Evolutionary conservation across 2,888 invertebrate genomes (phyloP).

Genomic region (Sesia apiformis): DNA sequence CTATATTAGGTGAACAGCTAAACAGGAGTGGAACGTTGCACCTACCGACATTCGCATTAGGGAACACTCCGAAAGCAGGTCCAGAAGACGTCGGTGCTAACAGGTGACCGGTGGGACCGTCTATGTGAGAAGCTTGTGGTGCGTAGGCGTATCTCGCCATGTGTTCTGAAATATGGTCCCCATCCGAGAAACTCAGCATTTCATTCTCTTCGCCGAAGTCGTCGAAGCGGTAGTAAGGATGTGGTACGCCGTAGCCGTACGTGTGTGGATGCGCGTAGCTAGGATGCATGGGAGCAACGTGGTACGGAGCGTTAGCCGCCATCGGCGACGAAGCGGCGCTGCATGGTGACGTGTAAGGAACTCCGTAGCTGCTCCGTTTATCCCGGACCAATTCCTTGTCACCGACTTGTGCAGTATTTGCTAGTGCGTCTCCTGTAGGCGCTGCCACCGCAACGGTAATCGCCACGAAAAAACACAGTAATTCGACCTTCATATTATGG

Average conservation of each 20-base stretch:
- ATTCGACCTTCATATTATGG: slow-evolving; percentile 37
- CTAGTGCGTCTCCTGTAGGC: slow-evolving; percentile 27
- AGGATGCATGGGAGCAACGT: slow-evolving; percentile 12
- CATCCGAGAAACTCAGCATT: slow-evolving; percentile 41
- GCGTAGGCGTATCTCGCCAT: slow-evolving; percentile 27
- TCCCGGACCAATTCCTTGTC: background rate
- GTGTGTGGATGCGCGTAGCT: slow-evolving; percentile 1
- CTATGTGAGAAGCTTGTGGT: background rate
- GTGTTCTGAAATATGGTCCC: slow-evolving; percentile 18
- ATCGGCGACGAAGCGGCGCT: slow-evolving; percentile 27
- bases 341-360: slow-evolving; percentile 31
- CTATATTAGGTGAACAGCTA: slow-evolving; percentile 53
- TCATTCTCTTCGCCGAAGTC: slow-evolving; percentile 26
- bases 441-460: slow-evolving; percentile 22
- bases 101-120: background rate
- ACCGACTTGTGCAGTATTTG: slow-evolving; percentile 7
- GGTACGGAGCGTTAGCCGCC: slow-evolving; percentile 12
- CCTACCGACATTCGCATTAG: slow-evolving; percentile 41
- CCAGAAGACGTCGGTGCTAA: slow-evolving; percentile 17
- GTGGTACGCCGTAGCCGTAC: slow-evolving; percentile 23
- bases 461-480: slow-evolving; percentile 23
- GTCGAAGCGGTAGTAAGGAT: slow-evolving; percentile 29
- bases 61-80: slow-evolving; percentile 45
- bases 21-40: slow-evolving; percentile 52
- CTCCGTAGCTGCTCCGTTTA: slow-evolving; percentile 5